Evolutionary conservation across 2,797 vertebrate species (phyloP).

Genomic region (Molossus molossus): DNA sequence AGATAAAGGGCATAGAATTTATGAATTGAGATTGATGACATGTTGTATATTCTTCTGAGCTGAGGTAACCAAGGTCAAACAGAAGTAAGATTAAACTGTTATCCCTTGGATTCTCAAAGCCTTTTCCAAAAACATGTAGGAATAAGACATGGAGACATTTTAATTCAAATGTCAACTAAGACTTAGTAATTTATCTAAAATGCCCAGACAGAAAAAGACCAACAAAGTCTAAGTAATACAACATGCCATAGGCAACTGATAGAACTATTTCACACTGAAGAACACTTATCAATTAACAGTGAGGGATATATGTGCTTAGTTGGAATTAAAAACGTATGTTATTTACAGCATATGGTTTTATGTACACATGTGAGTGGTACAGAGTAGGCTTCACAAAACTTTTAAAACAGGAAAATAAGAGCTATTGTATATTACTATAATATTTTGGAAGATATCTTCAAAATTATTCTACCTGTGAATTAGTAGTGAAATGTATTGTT

Average conservation of each 20-base stretch:
- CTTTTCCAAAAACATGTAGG: slow-evolving; percentile 62
- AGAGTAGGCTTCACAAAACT: not conserved
- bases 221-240: slow-evolving; percentile 20
- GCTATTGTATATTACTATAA: accelerated
- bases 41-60: not conserved
- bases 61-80: slow-evolving; percentile 75
- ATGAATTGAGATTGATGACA: slow-evolving; percentile 77
- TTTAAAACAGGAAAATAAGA: not conserved
- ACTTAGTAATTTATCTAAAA: slow-evolving; percentile 66
- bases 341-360: not conserved
- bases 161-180: slow-evolving; percentile 74
- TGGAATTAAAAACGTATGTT: slow-evolving; percentile 51
- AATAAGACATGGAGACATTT: slow-evolving; percentile 64
- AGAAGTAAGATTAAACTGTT: slow-evolving; percentile 58
- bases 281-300: not conserved
- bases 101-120: slow-evolving; percentile 54
- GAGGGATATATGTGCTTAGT: not conserved
- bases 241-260: not conserved
- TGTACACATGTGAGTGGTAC: not conserved
- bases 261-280: not conserved
- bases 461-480: not conserved
- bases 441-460: slow-evolving; percentile 20
- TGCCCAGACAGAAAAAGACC: slow-evolving; percentile 39
- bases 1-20: slow-evolving; percentile 79
- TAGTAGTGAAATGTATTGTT: not conserved